Base-by-base conservation (phyloP, 2,797 vertebrate genomes). In the Orientallactaga sibirica region DNA sequence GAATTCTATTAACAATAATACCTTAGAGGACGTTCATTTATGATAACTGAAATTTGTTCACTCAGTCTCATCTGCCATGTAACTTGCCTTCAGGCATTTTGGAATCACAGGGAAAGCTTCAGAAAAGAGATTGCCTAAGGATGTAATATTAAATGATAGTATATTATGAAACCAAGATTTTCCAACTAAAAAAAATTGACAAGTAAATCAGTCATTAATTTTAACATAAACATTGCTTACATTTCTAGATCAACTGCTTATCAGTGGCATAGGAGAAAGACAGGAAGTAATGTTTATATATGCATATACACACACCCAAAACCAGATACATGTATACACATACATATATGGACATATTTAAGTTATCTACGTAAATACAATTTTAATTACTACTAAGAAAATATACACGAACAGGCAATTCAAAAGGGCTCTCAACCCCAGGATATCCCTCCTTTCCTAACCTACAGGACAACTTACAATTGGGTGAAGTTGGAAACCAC, bases 1-100 rank as follows among this genome's bases (percentile, higher is more conserved):
- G 64, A 84, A 95, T 86, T 94, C 61, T 95, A 89, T 94, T 89
- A 96, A 88, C 66, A 93, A 78, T 90, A 92, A 90, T 37, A 90
- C 71, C 83, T 91, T 58, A 77, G 77, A 89, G 90, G 76, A 87
- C n/a, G 75, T 85, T 87, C 80, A 83, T 83, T 90, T 92, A 87
- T 68, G 80, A 89, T 75, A 92, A 95, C 80, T 76, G 84, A 93
- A 95, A 91, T 62, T 67, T 90, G 94, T 79, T 91, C 43, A 85
- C n/a, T 86, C 37, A 58, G 27, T 86, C 55, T 95, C 81, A 48
- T 92, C 16, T 70, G 71, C 4, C 71, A 62, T 67, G 61, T 62
- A 70, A 88, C 92, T 91, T 93, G 58, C 90, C 90, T 94, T 79
- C 77, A 84, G 64, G 83, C 82, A 86, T 70, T 90, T 96, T 94